Evolutionary conservation across 2,888 invertebrate genomes (phyloP).

Genomic region (Cinara cedri): DNA sequence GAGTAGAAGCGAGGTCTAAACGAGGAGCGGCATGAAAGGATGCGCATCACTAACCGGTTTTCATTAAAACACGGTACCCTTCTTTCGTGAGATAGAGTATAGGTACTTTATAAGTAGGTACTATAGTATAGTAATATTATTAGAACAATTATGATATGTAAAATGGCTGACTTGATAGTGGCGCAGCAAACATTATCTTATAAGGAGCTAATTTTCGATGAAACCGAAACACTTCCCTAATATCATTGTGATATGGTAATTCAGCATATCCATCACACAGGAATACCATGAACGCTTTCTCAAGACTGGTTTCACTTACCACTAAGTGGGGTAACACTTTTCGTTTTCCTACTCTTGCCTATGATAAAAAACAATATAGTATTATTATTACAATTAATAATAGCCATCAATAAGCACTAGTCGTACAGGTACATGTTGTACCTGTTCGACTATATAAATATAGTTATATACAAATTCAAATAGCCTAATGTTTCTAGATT

Average conservation of each 20-base stretch:
- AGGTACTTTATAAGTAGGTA: too few species aligned
- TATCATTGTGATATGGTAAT: conserved; percentile 62
- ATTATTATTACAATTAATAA: neutral
- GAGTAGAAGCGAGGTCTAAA: too few species aligned
- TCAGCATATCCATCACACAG: conserved; percentile 67
- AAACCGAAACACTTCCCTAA: conserved; percentile 66
- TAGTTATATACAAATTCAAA: too few species aligned
- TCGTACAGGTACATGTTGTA: too few species aligned
- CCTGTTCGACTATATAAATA: too few species aligned
- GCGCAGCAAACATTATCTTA: conserved; percentile 72
- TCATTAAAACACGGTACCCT: too few species aligned
- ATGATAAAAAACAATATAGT: conserved; percentile 57
- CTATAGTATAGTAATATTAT: conserved; percentile 40
- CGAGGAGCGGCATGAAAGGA: too few species aligned
- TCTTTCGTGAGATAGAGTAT: too few species aligned
- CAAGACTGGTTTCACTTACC: conserved; percentile 66
- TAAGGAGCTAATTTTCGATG: conserved; percentile 79
- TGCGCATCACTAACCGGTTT: too few species aligned
- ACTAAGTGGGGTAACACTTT: conserved; percentile 63
- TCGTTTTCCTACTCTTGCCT: conserved; percentile 64
- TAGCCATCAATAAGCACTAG: too few species aligned
- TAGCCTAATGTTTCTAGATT: too few species aligned
- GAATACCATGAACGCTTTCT: conserved; percentile 67
- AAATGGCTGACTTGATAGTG: conserved; percentile 59
- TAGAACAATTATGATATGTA: neutral